Conservation (phyloP, 2,797 vertebrate genomes). For the Poecile montanus region DNA sequence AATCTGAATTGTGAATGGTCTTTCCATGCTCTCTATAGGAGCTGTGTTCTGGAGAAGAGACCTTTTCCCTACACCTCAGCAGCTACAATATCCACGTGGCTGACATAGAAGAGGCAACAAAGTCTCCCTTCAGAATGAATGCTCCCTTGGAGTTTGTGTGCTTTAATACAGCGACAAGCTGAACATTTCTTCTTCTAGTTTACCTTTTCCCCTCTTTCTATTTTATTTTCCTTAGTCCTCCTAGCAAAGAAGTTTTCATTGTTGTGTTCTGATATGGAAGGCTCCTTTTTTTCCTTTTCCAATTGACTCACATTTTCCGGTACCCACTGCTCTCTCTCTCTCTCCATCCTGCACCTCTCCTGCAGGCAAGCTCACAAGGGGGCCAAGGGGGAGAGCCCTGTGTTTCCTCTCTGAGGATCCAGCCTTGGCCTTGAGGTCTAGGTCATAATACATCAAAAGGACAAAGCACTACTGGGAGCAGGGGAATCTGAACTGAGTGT, state of each 20-base stretch:
- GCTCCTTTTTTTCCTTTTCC: not conserved
- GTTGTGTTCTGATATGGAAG: not conserved
- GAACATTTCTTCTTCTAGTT: not conserved
- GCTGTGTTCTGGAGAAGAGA: not conserved
- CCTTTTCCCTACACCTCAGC: not conserved
- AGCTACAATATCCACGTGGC: not conserved
- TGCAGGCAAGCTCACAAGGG: not conserved
- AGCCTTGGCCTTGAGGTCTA: conserved; percentile 32
- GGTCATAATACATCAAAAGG: conserved; percentile 18
- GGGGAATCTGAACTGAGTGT: not conserved
- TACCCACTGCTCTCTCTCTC: not conserved
- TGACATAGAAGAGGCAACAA: not conserved
- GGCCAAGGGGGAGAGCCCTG: not conserved
- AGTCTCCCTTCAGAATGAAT: not conserved
- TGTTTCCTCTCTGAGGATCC: conserved; percentile 43
- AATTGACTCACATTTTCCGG: not conserved
- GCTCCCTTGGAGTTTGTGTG: not conserved
- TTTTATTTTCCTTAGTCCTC: not conserved
- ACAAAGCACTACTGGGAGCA: not conserved
- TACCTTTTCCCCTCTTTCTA: not conserved
- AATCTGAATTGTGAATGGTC: not conserved
- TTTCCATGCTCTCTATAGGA: not conserved
- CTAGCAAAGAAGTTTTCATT: not conserved
- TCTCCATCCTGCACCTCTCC: conserved; percentile 35
- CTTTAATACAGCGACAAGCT: not conserved